A percentile compares a stretch with the other conserved stretches of the same genome.
Conservation (phyloP, 2,113 vertebrate genomes). For the Nestor notabilis region DNA sequence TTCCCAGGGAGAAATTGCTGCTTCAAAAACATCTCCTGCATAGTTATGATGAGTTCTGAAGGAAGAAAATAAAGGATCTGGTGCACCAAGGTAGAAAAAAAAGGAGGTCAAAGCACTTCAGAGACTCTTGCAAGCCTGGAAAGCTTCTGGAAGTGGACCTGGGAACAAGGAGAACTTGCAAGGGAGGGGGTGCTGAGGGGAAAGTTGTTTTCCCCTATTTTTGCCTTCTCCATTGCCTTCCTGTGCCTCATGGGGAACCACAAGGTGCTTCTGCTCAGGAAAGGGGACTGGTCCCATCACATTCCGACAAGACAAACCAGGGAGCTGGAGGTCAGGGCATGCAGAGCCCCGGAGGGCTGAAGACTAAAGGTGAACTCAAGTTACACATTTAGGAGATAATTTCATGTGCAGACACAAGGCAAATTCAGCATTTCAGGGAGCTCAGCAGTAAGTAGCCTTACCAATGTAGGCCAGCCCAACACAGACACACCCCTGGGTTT, state of each 20-base stretch:
- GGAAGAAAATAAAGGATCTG: neutral
- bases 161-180: neutral
- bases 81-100: neutral
- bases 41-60: neutral
- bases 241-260: fast-evolving
- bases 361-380: neutral
- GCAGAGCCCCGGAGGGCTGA: neutral
- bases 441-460: neutral
- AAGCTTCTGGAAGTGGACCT: neutral
- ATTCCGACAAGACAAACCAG: neutral
- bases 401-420: neutral
- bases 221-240: neutral
- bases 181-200: neutral
- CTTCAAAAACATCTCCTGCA: neutral
- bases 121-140: neutral
- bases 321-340: neutral
- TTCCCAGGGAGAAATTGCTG: neutral
- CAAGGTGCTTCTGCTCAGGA: neutral
- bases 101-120: neutral
- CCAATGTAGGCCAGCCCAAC: fast-evolving
- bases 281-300: neutral
- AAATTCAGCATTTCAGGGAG: neutral
- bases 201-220: neutral
- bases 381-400: neutral
- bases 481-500: neutral